These are phyloP conservation scores for Apeira syringaria DNA, from an alignment of 2,888 invertebrate species.

Conservation along the genomic window DNA sequence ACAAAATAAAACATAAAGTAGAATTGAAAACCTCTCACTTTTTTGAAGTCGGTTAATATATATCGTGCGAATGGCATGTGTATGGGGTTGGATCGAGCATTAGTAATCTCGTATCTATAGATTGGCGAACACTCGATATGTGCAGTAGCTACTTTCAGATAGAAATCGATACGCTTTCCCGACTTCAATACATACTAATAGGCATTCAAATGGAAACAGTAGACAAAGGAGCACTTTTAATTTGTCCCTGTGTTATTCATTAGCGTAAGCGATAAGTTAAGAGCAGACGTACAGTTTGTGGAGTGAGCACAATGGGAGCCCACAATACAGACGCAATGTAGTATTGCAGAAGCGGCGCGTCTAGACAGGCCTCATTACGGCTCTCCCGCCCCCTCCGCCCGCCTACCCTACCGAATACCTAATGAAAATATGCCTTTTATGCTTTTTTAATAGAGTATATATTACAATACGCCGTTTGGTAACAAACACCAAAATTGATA, in stretches of 20 bases:
- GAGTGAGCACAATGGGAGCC: slow-evolving; percentile 39
- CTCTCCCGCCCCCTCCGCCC: slow-evolving; percentile 36
- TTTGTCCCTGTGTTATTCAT: slow-evolving; percentile 49
- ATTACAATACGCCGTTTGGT: slow-evolving; percentile 14
- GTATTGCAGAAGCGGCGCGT: slow-evolving; percentile 57
- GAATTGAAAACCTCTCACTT: no score
- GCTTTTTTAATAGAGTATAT: slow-evolving; percentile 50
- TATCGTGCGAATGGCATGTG: no score
- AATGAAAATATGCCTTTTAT: slow-evolving; percentile 68
- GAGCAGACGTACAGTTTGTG: slow-evolving; percentile 38
- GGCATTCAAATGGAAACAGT: slow-evolving; percentile 4
- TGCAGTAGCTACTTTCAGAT: slow-evolving; percentile 3
- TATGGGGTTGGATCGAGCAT: not conserved
- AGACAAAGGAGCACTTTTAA: slow-evolving; percentile 29
- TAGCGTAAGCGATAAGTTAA: slow-evolving; percentile 49
- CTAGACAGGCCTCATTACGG: slow-evolving; percentile 72
- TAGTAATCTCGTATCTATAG: not conserved
- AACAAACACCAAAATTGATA: no score
- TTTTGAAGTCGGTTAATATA: no score
- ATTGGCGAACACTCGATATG: slow-evolving; percentile 1
- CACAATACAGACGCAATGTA: slow-evolving; percentile 63
- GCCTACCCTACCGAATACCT: slow-evolving; percentile 45
- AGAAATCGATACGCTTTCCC: slow-evolving; percentile 11
- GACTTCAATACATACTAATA: slow-evolving; percentile 3
- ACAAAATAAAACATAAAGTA: no score